A percentile compares a stretch with the other conserved stretches of the same genome.
Evolutionary conservation across 2,797 vertebrate genomes (phyloP).

Genomic region (Bucorvus abyssinicus): DNA sequence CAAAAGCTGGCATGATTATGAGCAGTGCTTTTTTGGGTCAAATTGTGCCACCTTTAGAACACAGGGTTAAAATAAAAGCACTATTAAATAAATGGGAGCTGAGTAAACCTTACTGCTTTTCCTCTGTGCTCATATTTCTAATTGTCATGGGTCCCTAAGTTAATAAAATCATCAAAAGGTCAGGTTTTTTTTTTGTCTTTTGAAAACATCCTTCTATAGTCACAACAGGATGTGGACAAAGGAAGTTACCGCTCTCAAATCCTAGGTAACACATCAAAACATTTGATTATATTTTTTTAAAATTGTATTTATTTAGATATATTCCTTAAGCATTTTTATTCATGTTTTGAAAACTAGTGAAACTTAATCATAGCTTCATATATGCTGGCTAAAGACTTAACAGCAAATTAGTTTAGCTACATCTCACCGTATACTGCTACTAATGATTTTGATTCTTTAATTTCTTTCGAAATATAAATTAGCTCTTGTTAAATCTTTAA

Average conservation of each 20-base stretch:
- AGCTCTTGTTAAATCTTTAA: background rate
- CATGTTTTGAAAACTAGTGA: background rate
- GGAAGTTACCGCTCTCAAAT: background rate
- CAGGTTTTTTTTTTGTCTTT: background rate
- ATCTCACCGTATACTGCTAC: background rate
- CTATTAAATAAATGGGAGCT: background rate
- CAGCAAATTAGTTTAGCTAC: background rate
- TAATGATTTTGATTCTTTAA: background rate
- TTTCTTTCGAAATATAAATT: background rate
- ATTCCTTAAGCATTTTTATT: background rate
- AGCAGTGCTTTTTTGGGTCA: background rate
- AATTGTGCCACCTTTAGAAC: background rate
- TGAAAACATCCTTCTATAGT: background rate
- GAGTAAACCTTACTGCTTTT: constrained; percentile 10
- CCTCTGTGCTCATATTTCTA: constrained; percentile 27
- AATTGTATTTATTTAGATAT: background rate
- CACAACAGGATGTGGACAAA: constrained; percentile 18
- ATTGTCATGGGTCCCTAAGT: constrained; percentile 24
- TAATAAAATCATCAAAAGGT: constrained; percentile 53
- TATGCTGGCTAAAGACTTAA: background rate
- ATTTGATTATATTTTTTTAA: background rate
- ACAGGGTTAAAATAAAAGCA: background rate
- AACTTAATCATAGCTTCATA: background rate
- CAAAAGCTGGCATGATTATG: background rate
- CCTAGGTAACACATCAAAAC: constrained; percentile 13